Evolutionary conservation across 2,888 invertebrate genomes (phyloP), one percentile per base, ranked within the genome.

Genomic region (Caenorhabditis afra): DNA sequence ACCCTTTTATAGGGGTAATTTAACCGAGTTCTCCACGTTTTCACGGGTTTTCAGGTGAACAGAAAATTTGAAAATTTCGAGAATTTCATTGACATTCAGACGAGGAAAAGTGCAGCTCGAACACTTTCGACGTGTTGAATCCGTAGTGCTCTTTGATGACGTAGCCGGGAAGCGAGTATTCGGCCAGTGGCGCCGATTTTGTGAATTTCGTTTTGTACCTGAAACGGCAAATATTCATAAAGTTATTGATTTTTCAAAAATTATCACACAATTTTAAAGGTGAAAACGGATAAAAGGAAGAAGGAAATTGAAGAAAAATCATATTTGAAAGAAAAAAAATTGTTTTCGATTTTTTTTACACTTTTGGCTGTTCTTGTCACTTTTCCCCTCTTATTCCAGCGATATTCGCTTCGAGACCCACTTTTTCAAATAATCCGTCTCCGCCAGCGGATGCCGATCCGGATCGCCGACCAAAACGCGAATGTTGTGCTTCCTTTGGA

Each of bases 81-180:
- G n/a, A n/a, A n/a, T n/a, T n/a, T n/a, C n/a, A n/a, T n/a, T n/a
- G n/a, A n/a, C 7, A 29, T 29, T 29, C 7, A 29, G 29, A n/a
- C 29, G 3, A 29, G 29, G 7, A 35, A 47, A 81, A 81, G 0
- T 41, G 16, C 22, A 83, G 44, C 58, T 85, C 80, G 45, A 80
- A 86, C 16, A 86, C 83, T 66, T 84, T 84, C 8, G 83, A 70
- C 22, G 81, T 81, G 39, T 82, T 82, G 61, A 86, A 86, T 29
- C 86, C 86, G 62, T 86, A 86, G 59, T 85, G 84, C 52, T 84
- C 83, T 45, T 73, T 74, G 22, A 83, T 83, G 12, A 86, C 83
- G 47, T 86, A 86, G 16, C 82, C 84, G 12, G 86, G 84, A 8
- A 86, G 70, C 20, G 76, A 58, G 59, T 83, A 86, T 37, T 83